These are phyloP conservation scores for Arctocebus calabarensis DNA, from an alignment of 2,797 vertebrate species.

Conservation along the genomic window DNA sequence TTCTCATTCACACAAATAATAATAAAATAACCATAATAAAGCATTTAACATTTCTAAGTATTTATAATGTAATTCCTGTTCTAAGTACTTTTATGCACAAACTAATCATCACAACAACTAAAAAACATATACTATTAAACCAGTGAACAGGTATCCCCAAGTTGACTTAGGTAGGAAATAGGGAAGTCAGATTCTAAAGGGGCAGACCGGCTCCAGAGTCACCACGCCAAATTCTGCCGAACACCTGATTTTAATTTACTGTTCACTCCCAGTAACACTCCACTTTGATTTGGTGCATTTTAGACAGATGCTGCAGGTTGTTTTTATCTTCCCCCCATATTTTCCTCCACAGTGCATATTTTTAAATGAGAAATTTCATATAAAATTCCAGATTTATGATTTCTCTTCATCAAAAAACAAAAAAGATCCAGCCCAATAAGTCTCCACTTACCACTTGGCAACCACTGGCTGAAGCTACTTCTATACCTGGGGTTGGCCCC, in stretches of 20 bases:
- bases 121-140: neutral
- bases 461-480: neutral
- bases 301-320: no score
- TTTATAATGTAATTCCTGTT: neutral
- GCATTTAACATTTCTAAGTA: neutral
- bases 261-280: rapidly evolving
- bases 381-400: neutral
- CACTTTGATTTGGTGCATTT: rapidly evolving
- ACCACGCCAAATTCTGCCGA: rapidly evolving
- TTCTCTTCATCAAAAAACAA: neutral
- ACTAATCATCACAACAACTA: neutral
- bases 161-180: rapidly evolving
- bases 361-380: neutral
- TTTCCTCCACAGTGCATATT: neutral
- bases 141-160: no score
- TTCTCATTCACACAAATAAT: no score
- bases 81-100: neutral
- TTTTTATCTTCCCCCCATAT: neutral
- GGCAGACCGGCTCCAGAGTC: no score
- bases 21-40: neutral
- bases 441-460: rapidly evolving
- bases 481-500: rapidly evolving
- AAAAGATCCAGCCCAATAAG: neutral
- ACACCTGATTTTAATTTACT: rapidly evolving
- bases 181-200: no score